These are phyloP conservation scores for Melieria omissa DNA, from an alignment of 2,888 invertebrate species.

Conservation along the genomic window DNA sequence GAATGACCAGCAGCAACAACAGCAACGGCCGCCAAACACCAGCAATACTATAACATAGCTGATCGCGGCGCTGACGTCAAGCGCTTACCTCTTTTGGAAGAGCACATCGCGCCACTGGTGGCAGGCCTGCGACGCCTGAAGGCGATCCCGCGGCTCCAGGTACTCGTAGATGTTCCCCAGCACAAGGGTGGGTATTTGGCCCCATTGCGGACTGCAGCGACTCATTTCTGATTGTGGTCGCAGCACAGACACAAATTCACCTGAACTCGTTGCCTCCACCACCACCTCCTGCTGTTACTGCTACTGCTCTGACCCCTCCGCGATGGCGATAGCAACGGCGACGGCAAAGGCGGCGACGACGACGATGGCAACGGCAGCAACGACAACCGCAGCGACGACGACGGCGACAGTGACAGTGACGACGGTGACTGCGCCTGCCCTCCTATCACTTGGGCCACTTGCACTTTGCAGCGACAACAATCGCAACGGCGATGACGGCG, in stretches of 20 bases:
- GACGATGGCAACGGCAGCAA: background rate
- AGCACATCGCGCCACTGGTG: slow-evolving; percentile 70
- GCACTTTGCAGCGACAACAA: background rate
- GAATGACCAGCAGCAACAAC: too few species aligned
- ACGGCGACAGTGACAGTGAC: background rate
- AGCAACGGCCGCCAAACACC: background rate
- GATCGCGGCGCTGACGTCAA: background rate
- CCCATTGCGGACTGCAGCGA: slow-evolving; percentile 54
- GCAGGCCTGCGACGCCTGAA: slow-evolving; percentile 69
- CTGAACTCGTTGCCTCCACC: too few species aligned
- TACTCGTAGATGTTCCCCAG: slow-evolving; percentile 68
- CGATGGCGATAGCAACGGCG: background rate
- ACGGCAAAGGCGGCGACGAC: background rate
- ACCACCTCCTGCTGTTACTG: background rate
- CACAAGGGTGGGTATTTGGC: slow-evolving; percentile 64
- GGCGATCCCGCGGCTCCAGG: slow-evolving; percentile 67
- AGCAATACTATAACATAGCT: background rate
- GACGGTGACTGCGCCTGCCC: background rate
- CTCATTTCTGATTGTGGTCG: slow-evolving; percentile 1
- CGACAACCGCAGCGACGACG: background rate
- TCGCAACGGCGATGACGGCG: slow-evolving; percentile 22
- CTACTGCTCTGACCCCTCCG: background rate
- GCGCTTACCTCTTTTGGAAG: slow-evolving; percentile 66
- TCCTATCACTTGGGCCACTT: background rate
- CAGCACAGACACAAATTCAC: slow-evolving; percentile 6